These are phyloP conservation scores for Atherinosoma microstoma DNA, from an alignment of 2,797 vertebrate genomes.

Conservation along the genomic window DNA sequence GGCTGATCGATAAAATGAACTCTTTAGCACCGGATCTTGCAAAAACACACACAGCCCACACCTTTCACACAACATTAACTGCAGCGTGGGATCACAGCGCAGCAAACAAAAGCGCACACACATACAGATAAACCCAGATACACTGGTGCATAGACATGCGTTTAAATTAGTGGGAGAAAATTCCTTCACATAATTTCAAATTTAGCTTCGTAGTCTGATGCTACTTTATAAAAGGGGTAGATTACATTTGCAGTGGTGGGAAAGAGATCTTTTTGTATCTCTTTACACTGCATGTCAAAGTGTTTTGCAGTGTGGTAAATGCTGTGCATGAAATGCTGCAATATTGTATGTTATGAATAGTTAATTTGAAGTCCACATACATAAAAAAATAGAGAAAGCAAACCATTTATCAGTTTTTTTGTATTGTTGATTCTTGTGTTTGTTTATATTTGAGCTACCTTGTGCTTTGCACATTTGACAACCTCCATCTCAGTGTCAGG, in stretches of 20 bases:
- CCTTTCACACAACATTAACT: constrained; percentile 66
- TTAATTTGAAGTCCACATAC: background rate
- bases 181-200: constrained; percentile 11
- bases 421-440: background rate
- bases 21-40: constrained; percentile 51
- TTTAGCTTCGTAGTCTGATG: background rate
- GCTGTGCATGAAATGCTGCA: background rate
- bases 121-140: constrained; percentile 4
- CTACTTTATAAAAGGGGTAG: background rate
- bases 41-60: constrained; percentile 57
- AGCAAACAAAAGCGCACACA: constrained; percentile 10
- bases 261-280: background rate
- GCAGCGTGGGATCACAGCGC: constrained; percentile 43
- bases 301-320: background rate
- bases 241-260: background rate
- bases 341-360: background rate
- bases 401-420: background rate
- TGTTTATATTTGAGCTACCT: background rate
- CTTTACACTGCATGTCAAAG: background rate
- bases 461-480: background rate
- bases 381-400: background rate
- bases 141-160: constrained; percentile 1
- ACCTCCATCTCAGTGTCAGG: background rate
- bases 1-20: constrained; percentile 60
- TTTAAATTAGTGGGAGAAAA: background rate